These are phyloP conservation scores for Drosophila tripunctata DNA, from an alignment of 2,888 invertebrate species.

Conservation along the genomic window DNA sequence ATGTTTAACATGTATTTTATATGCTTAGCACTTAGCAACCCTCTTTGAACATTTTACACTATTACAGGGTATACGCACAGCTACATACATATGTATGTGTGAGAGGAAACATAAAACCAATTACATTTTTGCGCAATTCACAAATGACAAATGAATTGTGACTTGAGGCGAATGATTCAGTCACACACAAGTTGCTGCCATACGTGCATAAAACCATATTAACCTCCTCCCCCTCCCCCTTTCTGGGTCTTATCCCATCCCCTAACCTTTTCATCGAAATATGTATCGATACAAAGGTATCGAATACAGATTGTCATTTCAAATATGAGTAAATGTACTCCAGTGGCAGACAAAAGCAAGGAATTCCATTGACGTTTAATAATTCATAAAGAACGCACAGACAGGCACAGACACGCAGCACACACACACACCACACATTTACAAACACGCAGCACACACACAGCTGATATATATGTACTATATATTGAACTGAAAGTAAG, in stretches of 20 bases:
- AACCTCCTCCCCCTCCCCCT: neutral
- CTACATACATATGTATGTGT: no score
- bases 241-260: no score
- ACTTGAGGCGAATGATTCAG: constrained; percentile 8
- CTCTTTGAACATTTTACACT: neutral
- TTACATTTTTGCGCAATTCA: constrained; percentile 9
- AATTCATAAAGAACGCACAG: constrained; percentile 44
- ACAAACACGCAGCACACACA: neutral
- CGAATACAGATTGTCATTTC: constrained; percentile 37
- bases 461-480: neutral
- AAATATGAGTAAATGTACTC: constrained; percentile 52
- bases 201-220: constrained; percentile 2
- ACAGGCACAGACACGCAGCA: neutral
- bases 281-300: constrained; percentile 30
- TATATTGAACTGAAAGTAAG: constrained; percentile 22
- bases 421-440: neutral
- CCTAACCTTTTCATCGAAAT: neutral
- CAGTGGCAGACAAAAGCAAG: constrained; percentile 23
- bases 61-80: constrained; percentile 2
- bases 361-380: constrained; percentile 46
- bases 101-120: no score
- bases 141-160: constrained; percentile 24
- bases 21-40: neutral
- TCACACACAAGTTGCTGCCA: constrained; percentile 8
- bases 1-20: no score